Evolutionary conservation across 2,797 vertebrate genomes (phyloP), one percentile per base, ranked within the genome.

Genomic region (Halcyon badia): DNA sequence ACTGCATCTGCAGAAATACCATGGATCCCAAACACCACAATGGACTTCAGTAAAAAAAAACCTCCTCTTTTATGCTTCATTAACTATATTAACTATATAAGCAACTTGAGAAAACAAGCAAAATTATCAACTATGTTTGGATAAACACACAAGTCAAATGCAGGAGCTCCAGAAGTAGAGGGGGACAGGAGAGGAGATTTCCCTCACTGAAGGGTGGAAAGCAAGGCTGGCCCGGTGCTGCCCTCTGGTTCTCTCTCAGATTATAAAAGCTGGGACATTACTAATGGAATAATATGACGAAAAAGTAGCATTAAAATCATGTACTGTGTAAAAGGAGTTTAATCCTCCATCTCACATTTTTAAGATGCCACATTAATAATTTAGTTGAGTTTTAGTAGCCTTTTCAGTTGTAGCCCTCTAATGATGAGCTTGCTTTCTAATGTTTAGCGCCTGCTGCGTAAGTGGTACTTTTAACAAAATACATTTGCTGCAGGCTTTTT

Each of bases 401-500:
- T 94, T 97, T 88, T 94, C 80, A 64, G 46, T 96, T 78, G 83
- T 49, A 96, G 94, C 56, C 83, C 75, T 44, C 91, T 97, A 94
- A 96, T 94, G 93, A 93, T 89, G 96, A 97, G 69, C 54, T 97
- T 96, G 65, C 86, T 97, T 96, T 94, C 94, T 96, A 96, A 96
- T 92, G 92, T 93, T 96, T 71, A 92, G 28, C 1, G 21, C 97
- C 97, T 96, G 96, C 98, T 98, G 98, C 4, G 96, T 93, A 81
- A 97, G 87, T 83, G 95, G 70, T 94, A 92, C 90, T 97, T 98
- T 95, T 90, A 95, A 94, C 88, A 98, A 97, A 98, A 96, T 89
- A 92, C 95, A 96, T 97, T 98, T 97, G 95, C 96, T 97, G 93
- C 96, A 93, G 91, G 95, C 96, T 96, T 97, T 98, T 87, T 97